Evolutionary conservation across 2,797 vertebrate species (phyloP).

Genomic region (Rhynchotus rufescens): DNA sequence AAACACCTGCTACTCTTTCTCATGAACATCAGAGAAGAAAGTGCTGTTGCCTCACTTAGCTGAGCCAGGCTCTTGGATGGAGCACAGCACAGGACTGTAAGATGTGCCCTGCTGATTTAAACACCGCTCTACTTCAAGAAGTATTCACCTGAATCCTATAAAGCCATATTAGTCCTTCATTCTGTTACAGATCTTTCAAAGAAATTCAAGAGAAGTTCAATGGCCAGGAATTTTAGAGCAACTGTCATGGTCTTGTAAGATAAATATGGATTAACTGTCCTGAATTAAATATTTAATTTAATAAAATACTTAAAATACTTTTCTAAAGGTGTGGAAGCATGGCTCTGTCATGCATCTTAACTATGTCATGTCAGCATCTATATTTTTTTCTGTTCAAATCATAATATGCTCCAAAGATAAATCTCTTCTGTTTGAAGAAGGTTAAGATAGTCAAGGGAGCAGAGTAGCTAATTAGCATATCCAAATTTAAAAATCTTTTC

Average conservation of each 20-base stretch:
- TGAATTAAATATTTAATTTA: slow-evolving; percentile 24
- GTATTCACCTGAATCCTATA: not conserved
- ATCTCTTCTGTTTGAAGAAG: slow-evolving; percentile 38
- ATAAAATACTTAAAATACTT: not conserved
- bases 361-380: not conserved
- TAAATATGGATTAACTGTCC: slow-evolving; percentile 37
- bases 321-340: slow-evolving; percentile 17
- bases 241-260: not conserved
- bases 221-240: slow-evolving; percentile 12
- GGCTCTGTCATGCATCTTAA: slow-evolving; percentile 27
- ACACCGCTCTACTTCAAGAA: not conserved
- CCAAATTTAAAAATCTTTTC: slow-evolving; percentile 39
- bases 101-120: not conserved
- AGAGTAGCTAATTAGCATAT: slow-evolving; percentile 25
- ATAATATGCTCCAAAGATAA: not conserved
- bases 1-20: not conserved
- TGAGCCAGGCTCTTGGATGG: not conserved
- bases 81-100: not conserved
- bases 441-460: not conserved
- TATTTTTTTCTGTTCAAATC: slow-evolving; percentile 26
- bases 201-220: not conserved
- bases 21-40: not conserved
- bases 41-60: not conserved
- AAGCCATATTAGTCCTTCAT: not conserved
- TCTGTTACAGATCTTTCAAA: not conserved